Conservation (phyloP, 53 echinoderm and acorn worm species). For the Holothuria leucospilota region DNA sequence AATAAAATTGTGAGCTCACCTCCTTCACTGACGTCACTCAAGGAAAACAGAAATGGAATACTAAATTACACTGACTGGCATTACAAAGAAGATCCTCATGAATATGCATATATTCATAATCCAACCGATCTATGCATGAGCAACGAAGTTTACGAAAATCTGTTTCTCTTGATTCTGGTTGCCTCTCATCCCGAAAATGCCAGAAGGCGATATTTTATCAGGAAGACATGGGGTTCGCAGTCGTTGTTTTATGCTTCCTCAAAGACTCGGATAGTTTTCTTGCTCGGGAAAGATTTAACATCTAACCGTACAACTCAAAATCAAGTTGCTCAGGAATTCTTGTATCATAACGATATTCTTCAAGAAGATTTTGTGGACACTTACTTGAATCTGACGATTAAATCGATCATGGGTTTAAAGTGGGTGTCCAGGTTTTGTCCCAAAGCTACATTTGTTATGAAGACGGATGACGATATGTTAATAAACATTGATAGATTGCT, state of each 20-base stretch:
- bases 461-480: conserved; percentile 81
- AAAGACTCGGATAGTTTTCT: conserved; percentile 63
- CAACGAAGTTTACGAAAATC: not conserved
- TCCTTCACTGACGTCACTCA: not conserved
- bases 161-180: conserved; percentile 69
- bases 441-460: conserved; percentile 66
- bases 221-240: conserved; percentile 66
- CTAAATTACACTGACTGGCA: conserved; percentile 32
- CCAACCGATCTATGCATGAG: conserved; percentile 27
- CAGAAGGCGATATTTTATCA: conserved; percentile 57
- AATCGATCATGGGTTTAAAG: conserved; percentile 80
- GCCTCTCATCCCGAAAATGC: conserved; percentile 60
- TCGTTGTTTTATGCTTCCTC: conserved; percentile 20
- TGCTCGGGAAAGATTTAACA: conserved; percentile 54
- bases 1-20: too few relatives aligned
- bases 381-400: conserved; percentile 74
- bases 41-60: conserved; percentile 21
- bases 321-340: conserved; percentile 54
- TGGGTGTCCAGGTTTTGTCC: conserved; percentile 72
- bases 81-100: conserved; percentile 57
- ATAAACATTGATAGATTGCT: conserved; percentile 66
- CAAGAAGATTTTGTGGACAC: conserved; percentile 76
- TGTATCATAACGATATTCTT: conserved; percentile 57
- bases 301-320: conserved; percentile 31
- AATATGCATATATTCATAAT: conserved; percentile 71